Percentiles rank a stretch among this genome's conserved stretches.
Evolutionary conservation across 2,888 invertebrate species (phyloP).

Genomic region (Lysandra bellargus): DNA sequence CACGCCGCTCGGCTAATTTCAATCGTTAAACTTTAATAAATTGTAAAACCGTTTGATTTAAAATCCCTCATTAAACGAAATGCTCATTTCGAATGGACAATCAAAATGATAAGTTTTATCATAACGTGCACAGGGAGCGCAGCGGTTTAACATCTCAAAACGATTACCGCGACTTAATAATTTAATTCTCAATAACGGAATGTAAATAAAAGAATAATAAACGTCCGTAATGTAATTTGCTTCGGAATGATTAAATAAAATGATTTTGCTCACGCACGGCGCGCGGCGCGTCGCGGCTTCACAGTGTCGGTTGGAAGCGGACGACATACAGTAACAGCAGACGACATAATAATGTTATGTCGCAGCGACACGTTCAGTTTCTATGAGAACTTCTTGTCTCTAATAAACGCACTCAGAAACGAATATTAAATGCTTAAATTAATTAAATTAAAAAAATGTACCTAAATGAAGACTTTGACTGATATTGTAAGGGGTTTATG

Average conservation of each 20-base stretch:
- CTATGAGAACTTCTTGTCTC: no score
- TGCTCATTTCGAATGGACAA: constrained; percentile 16
- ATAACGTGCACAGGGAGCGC: constrained; percentile 15
- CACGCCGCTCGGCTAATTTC: not conserved
- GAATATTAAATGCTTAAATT: no score
- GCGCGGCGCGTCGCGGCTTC: constrained; percentile 33
- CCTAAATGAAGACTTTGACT: no score
- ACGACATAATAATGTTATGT: no score
- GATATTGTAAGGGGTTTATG: no score
- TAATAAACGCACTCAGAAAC: no score
- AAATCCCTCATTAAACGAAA: constrained; percentile 17
- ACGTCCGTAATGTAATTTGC: constrained; percentile 41
- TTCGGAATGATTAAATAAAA: constrained; percentile 50
- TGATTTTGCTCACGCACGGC: constrained; percentile 45
- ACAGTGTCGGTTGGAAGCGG: no score
- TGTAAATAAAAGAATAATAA: constrained; percentile 30
- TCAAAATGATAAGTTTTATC: constrained; percentile 25
- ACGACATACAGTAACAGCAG: no score
- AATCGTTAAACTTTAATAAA: constrained; percentile 17
- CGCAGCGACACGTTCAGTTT: no score
- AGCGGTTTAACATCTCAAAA: constrained; percentile 15
- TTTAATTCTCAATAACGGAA: constrained; percentile 15
- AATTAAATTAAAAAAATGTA: no score
- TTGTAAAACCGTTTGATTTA: constrained; percentile 15
- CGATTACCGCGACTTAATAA: constrained; percentile 24